A percentile compares a stretch with the other conserved stretches of the same genome.
Conservation (phyloP, 2,113 vertebrate species). For the Epinephelus moara region DNA sequence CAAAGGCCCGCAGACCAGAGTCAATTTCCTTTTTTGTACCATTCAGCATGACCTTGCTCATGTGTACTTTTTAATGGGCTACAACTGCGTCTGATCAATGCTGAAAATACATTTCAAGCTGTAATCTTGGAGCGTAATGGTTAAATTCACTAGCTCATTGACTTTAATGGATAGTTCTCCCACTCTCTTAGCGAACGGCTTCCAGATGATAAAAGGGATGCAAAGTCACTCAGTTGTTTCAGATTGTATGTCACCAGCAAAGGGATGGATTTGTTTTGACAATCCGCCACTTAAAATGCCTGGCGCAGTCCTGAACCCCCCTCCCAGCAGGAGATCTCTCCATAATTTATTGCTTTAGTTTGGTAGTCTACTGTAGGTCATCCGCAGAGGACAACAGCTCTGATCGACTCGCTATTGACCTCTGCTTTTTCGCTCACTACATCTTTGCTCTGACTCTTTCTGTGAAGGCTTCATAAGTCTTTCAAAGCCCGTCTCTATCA, state of each 20-base stretch:
- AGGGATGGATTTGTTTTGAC: constrained; percentile 39
- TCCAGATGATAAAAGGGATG: constrained; percentile 17
- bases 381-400: constrained; percentile 52
- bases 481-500: constrained; percentile 18
- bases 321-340: constrained; percentile 19
- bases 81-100: constrained; percentile 7
- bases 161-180: background rate
- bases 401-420: constrained; percentile 67
- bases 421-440: constrained; percentile 27
- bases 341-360: constrained; percentile 62
- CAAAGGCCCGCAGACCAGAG: constrained; percentile 6
- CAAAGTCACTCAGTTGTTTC: constrained; percentile 29
- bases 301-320: constrained; percentile 7
- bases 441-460: constrained; percentile 26
- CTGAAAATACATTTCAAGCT: background rate
- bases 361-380: constrained; percentile 53
- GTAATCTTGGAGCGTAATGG: background rate
- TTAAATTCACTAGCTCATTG: background rate
- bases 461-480: constrained; percentile 55
- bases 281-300: constrained; percentile 46
- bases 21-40: constrained; percentile 20
- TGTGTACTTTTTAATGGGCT: constrained; percentile 11
- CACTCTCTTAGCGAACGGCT: background rate
- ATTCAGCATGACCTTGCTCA: constrained; percentile 14
- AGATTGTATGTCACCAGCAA: constrained; percentile 17